phyloP scores from a whole-genome alignment of 1,140 invertebrate genomes.

The Aphelinus certus region DNA sequence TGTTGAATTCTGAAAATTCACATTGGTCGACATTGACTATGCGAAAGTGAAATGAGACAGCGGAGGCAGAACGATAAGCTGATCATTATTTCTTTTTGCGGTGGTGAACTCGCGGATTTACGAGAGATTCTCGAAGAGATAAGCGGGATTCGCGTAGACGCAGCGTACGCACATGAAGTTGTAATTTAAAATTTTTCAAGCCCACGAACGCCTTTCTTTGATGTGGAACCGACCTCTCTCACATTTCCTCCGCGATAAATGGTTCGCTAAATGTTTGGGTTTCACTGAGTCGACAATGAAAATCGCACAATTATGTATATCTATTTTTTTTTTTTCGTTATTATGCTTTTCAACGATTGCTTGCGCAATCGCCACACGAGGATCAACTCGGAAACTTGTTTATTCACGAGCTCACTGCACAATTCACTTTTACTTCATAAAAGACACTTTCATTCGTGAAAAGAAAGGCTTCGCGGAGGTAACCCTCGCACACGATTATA shows the following conservation, averaged over 20 bases:
- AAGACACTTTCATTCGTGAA: background rate
- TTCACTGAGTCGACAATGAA: background rate
- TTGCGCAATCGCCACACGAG: no score
- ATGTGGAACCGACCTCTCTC: background rate
- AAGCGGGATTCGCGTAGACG: background rate
- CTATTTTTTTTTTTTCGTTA: no score
- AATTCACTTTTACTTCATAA: conserved; percentile 17
- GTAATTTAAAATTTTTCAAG: conserved; percentile 7
- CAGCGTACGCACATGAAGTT: background rate
- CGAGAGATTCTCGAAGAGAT: conserved; percentile 1
- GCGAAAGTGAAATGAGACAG: background rate
- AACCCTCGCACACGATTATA: no score
- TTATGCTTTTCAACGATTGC: no score
- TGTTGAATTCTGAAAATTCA: no score
- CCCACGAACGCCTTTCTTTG: background rate
- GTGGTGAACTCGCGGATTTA: background rate
- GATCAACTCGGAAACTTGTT: no score
- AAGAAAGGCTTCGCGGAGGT: background rate
- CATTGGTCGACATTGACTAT: no score
- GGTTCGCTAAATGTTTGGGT: background rate
- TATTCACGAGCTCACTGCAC: conserved; percentile 8
- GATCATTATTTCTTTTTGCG: background rate
- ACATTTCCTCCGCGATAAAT: background rate
- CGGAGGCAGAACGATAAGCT: background rate
- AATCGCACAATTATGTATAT: background rate